Evolutionary conservation across 2,888 invertebrate species (phyloP).

Genomic region (Drosophila paramelanica): DNA sequence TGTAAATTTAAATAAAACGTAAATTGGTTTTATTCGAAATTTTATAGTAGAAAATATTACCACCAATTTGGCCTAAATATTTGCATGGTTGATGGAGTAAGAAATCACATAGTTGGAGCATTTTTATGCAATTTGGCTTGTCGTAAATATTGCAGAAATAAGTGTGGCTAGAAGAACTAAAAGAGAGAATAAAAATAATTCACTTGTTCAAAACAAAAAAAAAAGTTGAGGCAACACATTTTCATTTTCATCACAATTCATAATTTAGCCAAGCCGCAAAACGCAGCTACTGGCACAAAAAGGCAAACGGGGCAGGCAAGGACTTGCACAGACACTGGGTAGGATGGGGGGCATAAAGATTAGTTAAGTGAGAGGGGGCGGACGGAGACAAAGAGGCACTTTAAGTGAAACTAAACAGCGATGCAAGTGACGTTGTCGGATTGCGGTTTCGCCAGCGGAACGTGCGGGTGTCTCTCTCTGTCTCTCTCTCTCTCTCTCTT

Average conservation of each 20-base stretch:
- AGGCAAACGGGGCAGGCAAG: slow-evolving; percentile 38
- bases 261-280: slow-evolving; percentile 54
- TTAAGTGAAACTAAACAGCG: slow-evolving; percentile 78
- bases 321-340: slow-evolving; percentile 9
- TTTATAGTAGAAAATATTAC: slow-evolving; percentile 11
- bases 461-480: not conserved
- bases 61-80: slow-evolving; percentile 23
- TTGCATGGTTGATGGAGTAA: not conserved
- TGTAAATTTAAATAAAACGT: slow-evolving; percentile 3
- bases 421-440: slow-evolving; percentile 78
- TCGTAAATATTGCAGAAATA: slow-evolving; percentile 39
- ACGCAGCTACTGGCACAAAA: slow-evolving; percentile 38
- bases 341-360: slow-evolving; percentile 1
- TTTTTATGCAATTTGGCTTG: slow-evolving; percentile 1
- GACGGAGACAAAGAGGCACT: slow-evolving; percentile 69
- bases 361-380: slow-evolving; percentile 2
- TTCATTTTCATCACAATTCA: slow-evolving; percentile 70
- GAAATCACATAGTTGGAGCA: slow-evolving; percentile 15
- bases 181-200: slow-evolving; percentile 49
- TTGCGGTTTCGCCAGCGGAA: slow-evolving; percentile 51
- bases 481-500: not conserved
- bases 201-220: slow-evolving; percentile 26
- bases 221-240: slow-evolving; percentile 51
- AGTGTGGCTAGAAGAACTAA: slow-evolving; percentile 2
- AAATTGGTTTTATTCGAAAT: slow-evolving; percentile 2